A percentile compares a stretch with the other conserved stretches of the same genome.
These are phyloP conservation scores for Oscheius myriophilus DNA, from an alignment of 2,888 invertebrate genomes.

Conservation along the genomic window DNA sequence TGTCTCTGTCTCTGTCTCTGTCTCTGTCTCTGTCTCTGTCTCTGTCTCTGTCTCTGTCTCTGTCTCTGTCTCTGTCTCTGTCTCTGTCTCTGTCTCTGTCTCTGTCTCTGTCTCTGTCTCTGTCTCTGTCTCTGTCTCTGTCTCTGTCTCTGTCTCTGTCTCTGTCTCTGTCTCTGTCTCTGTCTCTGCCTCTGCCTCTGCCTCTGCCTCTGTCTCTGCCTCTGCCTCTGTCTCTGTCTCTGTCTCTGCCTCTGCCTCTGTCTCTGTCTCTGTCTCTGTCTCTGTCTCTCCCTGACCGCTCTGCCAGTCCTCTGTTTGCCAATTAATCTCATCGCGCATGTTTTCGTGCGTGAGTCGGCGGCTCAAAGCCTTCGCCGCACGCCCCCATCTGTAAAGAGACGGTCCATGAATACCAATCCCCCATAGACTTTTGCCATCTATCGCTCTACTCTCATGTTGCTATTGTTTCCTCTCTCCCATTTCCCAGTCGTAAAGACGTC, in stretches of 20 bases:
- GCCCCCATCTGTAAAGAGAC: too few species aligned
- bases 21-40: too few species aligned
- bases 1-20: too few species aligned
- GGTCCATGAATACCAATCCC: not conserved
- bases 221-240: conserved; percentile 1
- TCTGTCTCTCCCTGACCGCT: conserved; percentile 8
- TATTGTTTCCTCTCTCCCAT: not conserved
- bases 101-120: conserved; percentile 12
- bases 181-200: not conserved
- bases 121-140: conserved; percentile 1
- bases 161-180: not conserved
- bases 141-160: not conserved
- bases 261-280: not conserved
- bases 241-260: not conserved
- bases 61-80: not conserved
- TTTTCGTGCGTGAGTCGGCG: conserved; percentile 4
- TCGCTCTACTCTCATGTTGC: not conserved
- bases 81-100: not conserved
- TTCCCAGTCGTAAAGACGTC: not conserved
- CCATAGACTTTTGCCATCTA: not conserved
- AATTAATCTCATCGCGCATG: conserved; percentile 26
- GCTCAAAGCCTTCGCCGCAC: not conserved
- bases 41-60: conserved; percentile 2
- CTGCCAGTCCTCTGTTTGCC: conserved; percentile 28
- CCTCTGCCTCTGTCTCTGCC: conserved; percentile 1